Conservation (phyloP, 2,888 invertebrate genomes). For the Drosophila quinaria region DNA sequence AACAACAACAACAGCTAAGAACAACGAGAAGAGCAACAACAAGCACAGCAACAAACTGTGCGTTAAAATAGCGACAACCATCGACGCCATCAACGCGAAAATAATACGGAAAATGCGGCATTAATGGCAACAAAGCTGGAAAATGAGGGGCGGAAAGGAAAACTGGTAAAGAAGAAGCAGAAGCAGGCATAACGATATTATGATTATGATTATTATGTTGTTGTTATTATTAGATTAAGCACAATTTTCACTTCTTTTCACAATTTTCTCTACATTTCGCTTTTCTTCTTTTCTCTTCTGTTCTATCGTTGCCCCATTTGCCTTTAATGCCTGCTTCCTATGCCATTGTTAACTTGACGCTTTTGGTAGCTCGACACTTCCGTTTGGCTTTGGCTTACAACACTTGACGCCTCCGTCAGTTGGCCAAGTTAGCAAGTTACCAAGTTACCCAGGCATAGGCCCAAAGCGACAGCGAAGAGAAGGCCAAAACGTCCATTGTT, state of each 20-base stretch:
- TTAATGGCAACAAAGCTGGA: slow-evolving; percentile 63
- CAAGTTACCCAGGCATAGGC: slow-evolving; percentile 8
- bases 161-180: slow-evolving; percentile 37
- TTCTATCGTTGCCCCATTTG: slow-evolving; percentile 22
- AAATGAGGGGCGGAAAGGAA: background rate
- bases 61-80: slow-evolving; percentile 64
- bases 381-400: slow-evolving; percentile 77
- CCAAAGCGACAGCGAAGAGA: slow-evolving; percentile 15
- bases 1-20: slow-evolving; percentile 36
- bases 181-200: slow-evolving; percentile 75
- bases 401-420: slow-evolving; percentile 70
- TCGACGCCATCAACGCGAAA: slow-evolving; percentile 73
- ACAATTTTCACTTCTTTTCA: slow-evolving; percentile 76
- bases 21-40: slow-evolving; percentile 27
- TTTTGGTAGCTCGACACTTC: slow-evolving; percentile 66
- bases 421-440: slow-evolving; percentile 53
- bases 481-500: slow-evolving; percentile 51
- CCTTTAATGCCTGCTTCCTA: slow-evolving; percentile 41
- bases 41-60: slow-evolving; percentile 47
- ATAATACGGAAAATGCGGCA: slow-evolving; percentile 78
- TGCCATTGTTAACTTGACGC: slow-evolving; percentile 53
- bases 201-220: slow-evolving; percentile 83
- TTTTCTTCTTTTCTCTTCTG: slow-evolving; percentile 34
- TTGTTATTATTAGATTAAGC: slow-evolving; percentile 84
- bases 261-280: slow-evolving; percentile 20